Evolutionary conservation across 1,140 invertebrate genomes (phyloP).

Genomic region (Melanaphis sacchari): DNA sequence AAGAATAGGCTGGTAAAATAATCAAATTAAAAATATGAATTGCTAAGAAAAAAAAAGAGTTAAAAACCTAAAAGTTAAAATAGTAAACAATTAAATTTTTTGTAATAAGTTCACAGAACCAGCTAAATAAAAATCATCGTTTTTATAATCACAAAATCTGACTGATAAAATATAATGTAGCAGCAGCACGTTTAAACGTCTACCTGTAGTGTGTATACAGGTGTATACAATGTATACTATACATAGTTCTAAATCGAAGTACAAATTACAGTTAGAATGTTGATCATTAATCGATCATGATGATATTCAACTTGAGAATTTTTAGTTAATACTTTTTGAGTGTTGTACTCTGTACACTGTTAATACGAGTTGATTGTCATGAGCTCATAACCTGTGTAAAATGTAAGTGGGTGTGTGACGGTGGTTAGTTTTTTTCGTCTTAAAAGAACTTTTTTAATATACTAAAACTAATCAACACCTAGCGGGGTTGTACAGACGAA

Average conservation of each 20-base stretch:
- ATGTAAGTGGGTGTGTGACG: not conserved
- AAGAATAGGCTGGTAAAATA: not conserved
- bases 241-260: not conserved
- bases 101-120: not conserved
- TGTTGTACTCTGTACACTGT: not conserved
- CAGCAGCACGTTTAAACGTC: not conserved
- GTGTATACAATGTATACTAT: too few relatives aligned
- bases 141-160: not conserved
- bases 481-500: not conserved
- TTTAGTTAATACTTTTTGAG: constrained; percentile 5
- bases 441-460: not conserved
- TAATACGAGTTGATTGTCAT: constrained; percentile 14
- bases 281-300: not conserved
- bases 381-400: constrained; percentile 17
- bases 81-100: not conserved
- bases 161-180: not conserved
- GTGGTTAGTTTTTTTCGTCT: not conserved
- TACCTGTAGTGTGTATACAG: not conserved
- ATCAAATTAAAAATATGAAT: not conserved
- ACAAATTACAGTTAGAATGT: not conserved
- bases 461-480: constrained; percentile 32
- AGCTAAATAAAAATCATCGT: not conserved
- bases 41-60: not conserved
- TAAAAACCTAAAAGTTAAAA: not conserved
- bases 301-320: not conserved